Conservation (phyloP, 2,113 vertebrate species). For the Rhodinocichla rosea region DNA sequence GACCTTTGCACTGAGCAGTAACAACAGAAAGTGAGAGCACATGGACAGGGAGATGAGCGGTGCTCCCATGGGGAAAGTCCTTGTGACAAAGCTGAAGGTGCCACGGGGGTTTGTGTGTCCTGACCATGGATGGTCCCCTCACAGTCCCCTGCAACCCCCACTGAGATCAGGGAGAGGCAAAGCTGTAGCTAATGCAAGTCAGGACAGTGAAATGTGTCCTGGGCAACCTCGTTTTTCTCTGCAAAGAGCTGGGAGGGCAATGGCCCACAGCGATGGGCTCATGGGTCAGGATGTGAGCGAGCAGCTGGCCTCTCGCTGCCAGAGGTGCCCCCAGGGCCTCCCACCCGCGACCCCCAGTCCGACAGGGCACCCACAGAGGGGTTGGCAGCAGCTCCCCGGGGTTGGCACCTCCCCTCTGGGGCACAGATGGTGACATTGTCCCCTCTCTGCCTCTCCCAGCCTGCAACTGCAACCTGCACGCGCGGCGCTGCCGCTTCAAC, state of each 20-base stretch:
- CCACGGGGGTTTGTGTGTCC: neutral
- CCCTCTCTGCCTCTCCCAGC: conserved; percentile 66
- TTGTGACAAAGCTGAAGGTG: neutral
- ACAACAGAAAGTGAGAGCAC: neutral
- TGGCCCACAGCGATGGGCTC: neutral
- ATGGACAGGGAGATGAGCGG: fast-evolving
- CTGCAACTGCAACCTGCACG: conserved; percentile 95
- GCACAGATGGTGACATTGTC: neutral
- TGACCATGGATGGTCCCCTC: fast-evolving
- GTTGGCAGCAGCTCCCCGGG: neutral
- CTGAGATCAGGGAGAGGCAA: neutral
- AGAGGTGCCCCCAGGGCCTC: neutral
- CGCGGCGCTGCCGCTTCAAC: conserved; percentile 94
- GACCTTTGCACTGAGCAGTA: neutral
- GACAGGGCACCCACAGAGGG: neutral
- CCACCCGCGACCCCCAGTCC: fast-evolving
- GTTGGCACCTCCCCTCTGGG: fast-evolving
- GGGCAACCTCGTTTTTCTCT: no score
- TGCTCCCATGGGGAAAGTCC: fast-evolving
- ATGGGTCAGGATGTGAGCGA: neutral
- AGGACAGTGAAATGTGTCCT: fast-evolving
- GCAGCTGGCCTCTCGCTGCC: neutral
- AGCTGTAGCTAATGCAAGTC: fast-evolving
- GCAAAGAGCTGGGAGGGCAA: neutral
- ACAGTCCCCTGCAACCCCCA: neutral